phyloP scores from a whole-genome alignment of 2,888 invertebrate species.

The Acronicta psi region DNA sequence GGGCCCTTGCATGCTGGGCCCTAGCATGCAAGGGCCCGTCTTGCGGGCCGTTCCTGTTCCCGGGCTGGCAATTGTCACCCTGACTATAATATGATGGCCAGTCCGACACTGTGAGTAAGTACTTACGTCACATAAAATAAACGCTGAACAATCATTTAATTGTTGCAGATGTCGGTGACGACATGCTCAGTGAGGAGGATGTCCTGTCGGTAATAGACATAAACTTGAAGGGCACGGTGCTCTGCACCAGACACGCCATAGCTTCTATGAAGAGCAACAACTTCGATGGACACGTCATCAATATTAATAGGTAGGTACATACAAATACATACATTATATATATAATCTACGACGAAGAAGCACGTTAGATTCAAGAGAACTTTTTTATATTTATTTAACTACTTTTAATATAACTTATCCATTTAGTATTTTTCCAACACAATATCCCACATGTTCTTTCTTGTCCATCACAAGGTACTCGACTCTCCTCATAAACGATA shows the following conservation, averaged over 20 bases:
- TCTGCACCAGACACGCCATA: constrained; percentile 81
- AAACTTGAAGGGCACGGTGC: constrained; percentile 79
- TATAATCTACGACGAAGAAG: not conserved
- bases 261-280: constrained; percentile 77
- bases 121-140: too few species aligned
- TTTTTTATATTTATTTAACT: too few species aligned
- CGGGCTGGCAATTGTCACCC: too few species aligned
- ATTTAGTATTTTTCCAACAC: too few species aligned
- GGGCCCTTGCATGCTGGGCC: too few species aligned
- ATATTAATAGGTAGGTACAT: constrained; percentile 68
- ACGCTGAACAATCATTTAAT: not conserved
- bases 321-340: not conserved
- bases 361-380: too few species aligned
- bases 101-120: too few species aligned
- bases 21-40: too few species aligned
- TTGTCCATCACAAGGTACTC: not conserved
- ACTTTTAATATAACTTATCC: too few species aligned
- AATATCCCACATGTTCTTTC: not conserved
- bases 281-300: constrained; percentile 79
- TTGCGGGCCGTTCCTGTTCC: too few species aligned
- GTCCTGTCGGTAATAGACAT: constrained; percentile 69
- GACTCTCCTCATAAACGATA: too few species aligned
- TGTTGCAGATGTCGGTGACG: constrained; percentile 59
- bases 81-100: too few species aligned
- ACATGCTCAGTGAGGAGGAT: constrained; percentile 57